A percentile compares a stretch with the other conserved stretches of the same genome.
phyloP scores from a whole-genome alignment of 2,113 vertebrate species.

The Gnathonemus echidnorhynchus region DNA sequence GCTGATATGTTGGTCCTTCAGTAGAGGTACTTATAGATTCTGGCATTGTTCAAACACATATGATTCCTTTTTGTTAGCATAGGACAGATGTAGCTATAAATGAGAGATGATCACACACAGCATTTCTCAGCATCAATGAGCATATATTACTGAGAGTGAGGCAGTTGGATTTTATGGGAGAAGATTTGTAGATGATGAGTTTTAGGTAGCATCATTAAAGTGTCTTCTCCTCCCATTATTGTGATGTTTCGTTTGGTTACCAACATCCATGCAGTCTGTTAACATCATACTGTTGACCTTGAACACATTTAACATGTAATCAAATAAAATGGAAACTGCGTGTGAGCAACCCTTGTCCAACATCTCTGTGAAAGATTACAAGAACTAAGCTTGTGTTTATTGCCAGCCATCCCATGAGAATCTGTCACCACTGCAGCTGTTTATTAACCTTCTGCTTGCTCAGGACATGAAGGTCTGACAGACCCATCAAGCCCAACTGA shows the following conservation, averaged over 20 bases:
- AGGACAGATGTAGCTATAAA: background rate
- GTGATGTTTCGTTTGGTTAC: background rate
- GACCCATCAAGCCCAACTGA: background rate
- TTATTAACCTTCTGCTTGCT: background rate
- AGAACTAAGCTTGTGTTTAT: background rate
- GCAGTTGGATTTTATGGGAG: background rate
- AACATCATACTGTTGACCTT: background rate
- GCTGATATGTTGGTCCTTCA: background rate
- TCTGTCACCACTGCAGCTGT: background rate
- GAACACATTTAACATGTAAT: background rate
- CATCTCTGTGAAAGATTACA: background rate
- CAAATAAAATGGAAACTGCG: background rate
- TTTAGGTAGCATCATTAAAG: background rate
- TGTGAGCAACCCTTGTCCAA: background rate
- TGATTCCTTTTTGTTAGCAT: background rate
- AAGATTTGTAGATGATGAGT: background rate
- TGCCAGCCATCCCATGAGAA: background rate
- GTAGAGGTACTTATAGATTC: background rate
- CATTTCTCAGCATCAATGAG: background rate
- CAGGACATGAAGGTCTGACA: background rate
- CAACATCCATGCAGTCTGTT: background rate
- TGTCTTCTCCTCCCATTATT: background rate
- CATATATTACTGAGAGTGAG: background rate
- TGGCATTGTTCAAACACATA: background rate
- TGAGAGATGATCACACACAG: background rate